These are phyloP conservation scores for Unio delphinus DNA, from an alignment of 2,888 invertebrate genomes.

Conservation along the genomic window DNA sequence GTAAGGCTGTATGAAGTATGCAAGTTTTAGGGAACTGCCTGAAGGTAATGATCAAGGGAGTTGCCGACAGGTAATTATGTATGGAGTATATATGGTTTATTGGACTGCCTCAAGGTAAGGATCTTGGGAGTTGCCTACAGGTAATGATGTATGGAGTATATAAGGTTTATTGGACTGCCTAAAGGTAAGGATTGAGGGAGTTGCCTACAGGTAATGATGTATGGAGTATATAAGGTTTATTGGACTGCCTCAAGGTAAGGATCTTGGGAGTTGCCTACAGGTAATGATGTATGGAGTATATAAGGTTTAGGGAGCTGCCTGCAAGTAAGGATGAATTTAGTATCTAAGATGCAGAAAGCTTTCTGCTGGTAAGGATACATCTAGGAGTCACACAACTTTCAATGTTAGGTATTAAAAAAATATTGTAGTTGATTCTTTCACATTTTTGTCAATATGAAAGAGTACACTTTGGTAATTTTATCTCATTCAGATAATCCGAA, in stretches of 20 bases:
- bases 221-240: too few relatives aligned
- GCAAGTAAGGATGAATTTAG: conserved; percentile 76
- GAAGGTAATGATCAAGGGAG: conserved; percentile 80
- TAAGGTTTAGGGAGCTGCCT: conserved; percentile 80
- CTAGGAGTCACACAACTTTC: too few relatives aligned
- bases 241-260: conserved; percentile 77
- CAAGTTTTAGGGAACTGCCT: conserved; percentile 80
- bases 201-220: conserved; percentile 77
- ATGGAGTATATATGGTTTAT: too few relatives aligned
- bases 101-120: conserved; percentile 74
- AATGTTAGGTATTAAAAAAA: too few relatives aligned
- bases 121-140: too few relatives aligned
- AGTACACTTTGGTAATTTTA: too few relatives aligned
- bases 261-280: conserved; percentile 76
- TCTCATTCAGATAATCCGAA: too few relatives aligned
- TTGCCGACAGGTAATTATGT: conserved; percentile 69
- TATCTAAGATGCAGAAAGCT: conserved; percentile 93
- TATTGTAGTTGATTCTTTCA: too few relatives aligned
- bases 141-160: too few relatives aligned
- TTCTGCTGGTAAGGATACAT: conserved; percentile 72
- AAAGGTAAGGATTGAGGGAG: conserved; percentile 67
- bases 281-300: conserved; percentile 95
- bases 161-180: conserved; percentile 71
- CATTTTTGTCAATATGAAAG: too few relatives aligned
- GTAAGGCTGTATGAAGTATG: conserved; percentile 95